Evolutionary conservation across 1,140 invertebrate genomes (phyloP), one percentile per base, ranked within the genome.

Genomic region (Drosophila miranda): DNA sequence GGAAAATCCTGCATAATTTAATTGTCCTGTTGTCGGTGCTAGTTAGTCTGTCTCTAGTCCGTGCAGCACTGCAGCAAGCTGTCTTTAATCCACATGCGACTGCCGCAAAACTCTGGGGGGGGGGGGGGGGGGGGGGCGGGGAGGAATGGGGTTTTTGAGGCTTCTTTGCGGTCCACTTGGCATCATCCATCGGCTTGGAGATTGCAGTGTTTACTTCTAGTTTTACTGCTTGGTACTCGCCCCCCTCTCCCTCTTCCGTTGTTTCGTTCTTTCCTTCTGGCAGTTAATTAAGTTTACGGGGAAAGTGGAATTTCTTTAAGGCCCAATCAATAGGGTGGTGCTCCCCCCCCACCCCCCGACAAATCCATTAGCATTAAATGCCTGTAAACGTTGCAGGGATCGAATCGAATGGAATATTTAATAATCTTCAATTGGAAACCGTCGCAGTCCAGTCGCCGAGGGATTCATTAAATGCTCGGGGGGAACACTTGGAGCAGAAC

Each of bases 391-490:
- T 38, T 5, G 9, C 11, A 11, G 34, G 34, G 34, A 26, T 26
- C 23, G 4, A 26, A 23, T 23, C 23, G 44, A 54, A 46, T n/a
- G 43, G 26, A 34, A 42, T 67, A 21, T 21, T 28, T 9, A 19
- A 45, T 30, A 50, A 69, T 58, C 34, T 34, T 38, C 3, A 53
- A 74, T 78, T 62, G 62, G 54, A 68, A 78, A 56, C 68, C 68
- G 51, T 23, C 44, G 46, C 55, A 63, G 73, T 61, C 49, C 68
- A 84, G 81, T 16, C 16, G 16, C 81, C 81, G 77, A 86, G 81
- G 86, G 86, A 80, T 84, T 86, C 82, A 77, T 86, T 86, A 70
- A 86, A 81, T 74, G 69, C 74, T 59, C n/a, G n/a, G n/a, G n/a
- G 53, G 43, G 51, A 41, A 43, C 52, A 56, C 19, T 2, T 19